Evolutionary conservation across 2,888 invertebrate genomes (phyloP).

Genomic region (Caenorhabditis panamensis): DNA sequence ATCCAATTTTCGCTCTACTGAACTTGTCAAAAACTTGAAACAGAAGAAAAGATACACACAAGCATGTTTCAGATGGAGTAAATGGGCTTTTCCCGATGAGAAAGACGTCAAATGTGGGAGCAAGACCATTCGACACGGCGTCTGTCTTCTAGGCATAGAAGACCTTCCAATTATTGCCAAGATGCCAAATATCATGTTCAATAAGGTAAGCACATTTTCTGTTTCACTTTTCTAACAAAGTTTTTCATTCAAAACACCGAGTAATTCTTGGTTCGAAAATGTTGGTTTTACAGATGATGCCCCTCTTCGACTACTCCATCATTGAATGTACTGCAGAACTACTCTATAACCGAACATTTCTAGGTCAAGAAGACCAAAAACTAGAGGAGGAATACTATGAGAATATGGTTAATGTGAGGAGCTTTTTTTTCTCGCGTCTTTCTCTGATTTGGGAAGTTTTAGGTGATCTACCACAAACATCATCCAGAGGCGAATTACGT

Average conservation of each 20-base stretch:
- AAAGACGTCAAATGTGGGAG: constrained; percentile 53
- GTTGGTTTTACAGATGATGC: constrained; percentile 63
- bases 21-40: too few species aligned
- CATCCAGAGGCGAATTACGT: constrained; percentile 20
- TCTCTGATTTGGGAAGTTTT: background rate
- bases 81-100: constrained; percentile 52
- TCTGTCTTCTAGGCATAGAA: constrained; percentile 63
- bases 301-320: constrained; percentile 63
- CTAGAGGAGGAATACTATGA: constrained; percentile 62
- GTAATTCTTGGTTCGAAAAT: too few species aligned
- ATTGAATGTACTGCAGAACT: constrained; percentile 68
- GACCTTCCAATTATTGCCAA: constrained; percentile 50
- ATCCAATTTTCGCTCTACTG: too few species aligned
- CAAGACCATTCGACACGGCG: constrained; percentile 47
- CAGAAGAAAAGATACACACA: too few species aligned
- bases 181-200: constrained; percentile 62
- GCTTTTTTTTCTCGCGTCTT: background rate
- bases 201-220: constrained; percentile 37
- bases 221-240: background rate
- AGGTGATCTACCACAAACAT: constrained; percentile 61
- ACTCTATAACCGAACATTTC: constrained; percentile 65
- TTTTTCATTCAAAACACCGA: too few species aligned
- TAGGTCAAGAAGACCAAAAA: constrained; percentile 52
- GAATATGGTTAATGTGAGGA: constrained; percentile 64
- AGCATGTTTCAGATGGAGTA: constrained; percentile 63